These are phyloP conservation scores for Linepithema humile DNA, from an alignment of 1,140 invertebrate genomes.

Conservation along the genomic window DNA sequence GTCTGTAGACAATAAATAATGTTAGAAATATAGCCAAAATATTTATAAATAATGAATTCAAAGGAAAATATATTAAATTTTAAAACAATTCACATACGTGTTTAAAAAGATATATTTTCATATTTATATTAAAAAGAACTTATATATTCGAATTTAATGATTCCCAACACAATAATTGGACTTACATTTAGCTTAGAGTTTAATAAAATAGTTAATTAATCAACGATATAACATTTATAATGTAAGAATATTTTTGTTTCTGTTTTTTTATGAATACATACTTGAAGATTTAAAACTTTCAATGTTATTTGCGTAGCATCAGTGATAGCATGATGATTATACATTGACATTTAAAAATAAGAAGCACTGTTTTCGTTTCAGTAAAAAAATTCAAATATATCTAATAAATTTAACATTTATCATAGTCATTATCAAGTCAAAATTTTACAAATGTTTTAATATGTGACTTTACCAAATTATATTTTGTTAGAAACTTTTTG, in stretches of 20 bases:
- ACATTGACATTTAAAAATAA: slow-evolving; percentile 19
- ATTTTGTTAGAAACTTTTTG: not conserved
- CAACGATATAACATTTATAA: slow-evolving; percentile 28
- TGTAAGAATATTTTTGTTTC: slow-evolving; percentile 5
- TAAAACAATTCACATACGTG: not conserved
- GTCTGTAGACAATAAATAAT: too few species aligned
- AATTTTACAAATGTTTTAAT: not conserved
- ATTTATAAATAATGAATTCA: not conserved
- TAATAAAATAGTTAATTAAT: slow-evolving; percentile 62
- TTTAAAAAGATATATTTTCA: slow-evolving; percentile 35
- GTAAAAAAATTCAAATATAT: not conserved
- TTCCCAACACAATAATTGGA: slow-evolving; percentile 69
- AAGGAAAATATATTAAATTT: slow-evolving; percentile 5
- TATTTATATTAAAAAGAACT: slow-evolving; percentile 72
- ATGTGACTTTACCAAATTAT: not conserved
- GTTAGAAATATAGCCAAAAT: too few species aligned
- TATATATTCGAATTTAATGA: slow-evolving; percentile 71
- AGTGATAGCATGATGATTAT: not conserved
- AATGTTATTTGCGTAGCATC: not conserved
- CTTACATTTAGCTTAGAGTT: slow-evolving; percentile 56
- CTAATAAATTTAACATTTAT: not conserved
- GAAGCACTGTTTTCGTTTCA: not conserved
- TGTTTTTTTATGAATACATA: slow-evolving; percentile 5
- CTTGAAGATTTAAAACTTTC: not conserved
- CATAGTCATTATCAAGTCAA: not conserved